These are phyloP conservation scores for Oxygymnocypris stewartii DNA, from an alignment of 2,113 vertebrate genomes.

Conservation along the genomic window DNA sequence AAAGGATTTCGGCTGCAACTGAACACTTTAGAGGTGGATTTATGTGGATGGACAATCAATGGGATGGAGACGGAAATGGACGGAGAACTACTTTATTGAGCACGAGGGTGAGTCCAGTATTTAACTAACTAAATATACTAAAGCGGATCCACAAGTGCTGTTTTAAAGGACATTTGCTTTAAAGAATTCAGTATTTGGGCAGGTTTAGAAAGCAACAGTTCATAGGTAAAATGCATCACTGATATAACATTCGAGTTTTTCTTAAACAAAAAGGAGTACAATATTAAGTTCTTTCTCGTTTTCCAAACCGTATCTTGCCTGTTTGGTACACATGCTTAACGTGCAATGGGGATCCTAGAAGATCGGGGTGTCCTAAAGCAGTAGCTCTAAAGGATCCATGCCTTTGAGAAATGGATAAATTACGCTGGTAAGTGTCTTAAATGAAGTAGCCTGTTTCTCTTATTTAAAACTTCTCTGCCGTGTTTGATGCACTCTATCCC, in stretches of 20 bases:
- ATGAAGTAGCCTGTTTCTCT: not conserved
- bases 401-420: constrained; percentile 5
- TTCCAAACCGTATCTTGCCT: not conserved
- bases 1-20: not conserved
- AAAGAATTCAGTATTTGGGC: not conserved
- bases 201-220: not conserved
- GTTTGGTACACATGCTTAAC: not conserved
- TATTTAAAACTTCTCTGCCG: not conserved
- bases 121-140: constrained; percentile 4
- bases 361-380: not conserved
- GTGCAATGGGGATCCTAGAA: not conserved
- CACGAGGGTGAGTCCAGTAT: constrained; percentile 7
- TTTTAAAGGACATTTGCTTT: not conserved
- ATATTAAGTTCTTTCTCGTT: not conserved
- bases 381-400: constrained; percentile 36
- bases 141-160: constrained; percentile 16
- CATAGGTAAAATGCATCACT: not conserved
- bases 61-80: constrained; percentile 7
- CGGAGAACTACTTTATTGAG: constrained; percentile 16
- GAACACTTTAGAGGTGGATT: constrained; percentile 1
- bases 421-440: not conserved
- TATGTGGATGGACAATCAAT: not conserved
- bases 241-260: not conserved
- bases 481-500: not conserved
- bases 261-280: not conserved